Base-by-base conservation (phyloP, 2,797 vertebrate genomes). In the Sebastes cheni region DNA sequence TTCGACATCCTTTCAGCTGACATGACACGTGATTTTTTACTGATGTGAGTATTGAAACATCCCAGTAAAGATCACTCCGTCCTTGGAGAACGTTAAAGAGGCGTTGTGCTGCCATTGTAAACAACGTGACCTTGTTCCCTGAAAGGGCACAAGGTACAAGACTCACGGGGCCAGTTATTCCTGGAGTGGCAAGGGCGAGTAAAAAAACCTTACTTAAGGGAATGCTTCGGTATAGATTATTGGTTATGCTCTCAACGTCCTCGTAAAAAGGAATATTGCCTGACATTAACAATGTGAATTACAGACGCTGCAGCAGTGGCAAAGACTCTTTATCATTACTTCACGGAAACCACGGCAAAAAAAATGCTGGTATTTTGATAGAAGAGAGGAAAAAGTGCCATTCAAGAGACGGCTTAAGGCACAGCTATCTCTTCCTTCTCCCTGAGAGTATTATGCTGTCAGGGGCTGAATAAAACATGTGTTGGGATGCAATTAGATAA, bases 401-500 rank as follows among this genome's bases (percentile, higher is more conserved):
- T 75, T 88, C 79, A 83, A 83, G 71, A 80, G 60, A 67, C 6
- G 25, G 77, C 54, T 89, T 77, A 83, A 90, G 60, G 74, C 77
- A 72, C 42, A 67, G 70, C 68, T 23, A 65, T 88, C 34, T 59
- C 46, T 88, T 90, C 75, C 69, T 80, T 81, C 1, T 91, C 74
- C 76, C 75, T 67, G 80, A 81, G 82, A 87, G 80, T 81, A 88
- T 85, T 64, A 75, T 77, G 68, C 82, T 92, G 87, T 77, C 77
- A 82, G 72, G 25, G 18, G 2, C 52, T 93, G 89, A 91, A 94
- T 93, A 88, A 92, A 85, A 86, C 73, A 92, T 88, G 70, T 71
- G 62, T 79, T 83, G 74, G 87, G 82, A 89, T 86, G 85, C 83
- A 92, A 87, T 91, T 87, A 90, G 82, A 90, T 91, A 90, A 88